These are phyloP conservation scores for Crepidodera aurea DNA, from an alignment of 2,888 invertebrate genomes.

Conservation along the genomic window DNA sequence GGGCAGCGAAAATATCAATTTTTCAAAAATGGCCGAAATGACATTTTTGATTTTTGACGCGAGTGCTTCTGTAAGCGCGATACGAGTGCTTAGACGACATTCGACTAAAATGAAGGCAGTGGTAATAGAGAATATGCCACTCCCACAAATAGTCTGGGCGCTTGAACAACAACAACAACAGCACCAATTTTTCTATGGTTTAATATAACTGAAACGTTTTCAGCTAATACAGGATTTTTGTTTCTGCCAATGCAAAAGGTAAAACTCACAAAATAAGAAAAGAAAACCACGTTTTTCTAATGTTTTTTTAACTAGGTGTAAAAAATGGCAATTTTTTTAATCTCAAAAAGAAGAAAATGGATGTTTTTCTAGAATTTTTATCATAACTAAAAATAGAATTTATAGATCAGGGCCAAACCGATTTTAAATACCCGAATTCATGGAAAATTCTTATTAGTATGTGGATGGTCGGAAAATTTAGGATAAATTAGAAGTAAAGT, in stretches of 20 bases:
- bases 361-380: no score
- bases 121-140: slow-evolving; percentile 35
- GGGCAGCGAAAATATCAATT: slow-evolving; percentile 18
- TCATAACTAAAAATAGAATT: no score
- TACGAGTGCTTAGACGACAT: slow-evolving; percentile 36
- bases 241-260: background rate
- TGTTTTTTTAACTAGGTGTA: no score
- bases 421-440: no score
- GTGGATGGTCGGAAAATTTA: no score
- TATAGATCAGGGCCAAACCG: no score
- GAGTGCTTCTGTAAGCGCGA: slow-evolving; percentile 33
- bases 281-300: no score
- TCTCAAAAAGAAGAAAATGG: no score
- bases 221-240: background rate
- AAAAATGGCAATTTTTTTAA: no score
- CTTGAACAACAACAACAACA: background rate
- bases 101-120: slow-evolving; percentile 33
- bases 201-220: background rate
- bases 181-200: background rate
- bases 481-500: no score
- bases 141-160: slow-evolving; percentile 37
- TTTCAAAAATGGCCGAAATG: slow-evolving; percentile 28
- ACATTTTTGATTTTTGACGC: slow-evolving; percentile 23
- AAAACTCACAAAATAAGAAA: background rate
- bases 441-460: no score